Evolutionary conservation across 2,888 invertebrate species (phyloP), one percentile per base, ranked within the genome.

Genomic region (Pecten maximus): DNA sequence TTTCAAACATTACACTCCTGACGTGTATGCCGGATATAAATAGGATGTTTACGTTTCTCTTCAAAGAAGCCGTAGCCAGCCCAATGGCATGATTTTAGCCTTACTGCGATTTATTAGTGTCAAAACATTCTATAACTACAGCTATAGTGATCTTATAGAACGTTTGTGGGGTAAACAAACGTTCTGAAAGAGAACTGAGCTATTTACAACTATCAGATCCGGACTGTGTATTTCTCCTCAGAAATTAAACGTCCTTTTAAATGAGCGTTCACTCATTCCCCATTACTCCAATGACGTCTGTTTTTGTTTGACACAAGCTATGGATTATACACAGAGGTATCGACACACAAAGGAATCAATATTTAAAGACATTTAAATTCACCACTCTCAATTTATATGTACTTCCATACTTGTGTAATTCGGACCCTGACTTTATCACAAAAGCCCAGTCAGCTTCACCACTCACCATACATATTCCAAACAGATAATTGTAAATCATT

Each of bases 361-460:
- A 74, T 35, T 74, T 74, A 74, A 74, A 74, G 74, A 74, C 35
- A 16, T 74, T 74, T 35, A 74, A 74, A 74, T 35, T 35, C 74
- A 35, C 74, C 28, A 1, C 19, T 35, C 35, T 74, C 74, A 74
- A 74, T 74, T 28, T 28, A 12, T 35, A 74, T 74, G 35, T 35
- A 74, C 74, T 74, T 74, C 74, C 74, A 35, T 74, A 54, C 50
- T 2, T 54, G 8, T 54, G 3, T 23, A 35, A 28, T 74, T 74
- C 35, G 35, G 74, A 74, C 74, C 28, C 10, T 10, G 74, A 15
- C 8, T n/a, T n/a, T 8, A 3, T 28, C 35, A 15, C 0, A 3
- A 74, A 23, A 8, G 8, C 4, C 28, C 1, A 15, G 74, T 74
- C 10, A 74, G 74, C 28, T 74, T 74, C 3, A 35, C 23, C 28